Evolutionary conservation across 2,797 vertebrate genomes (phyloP), one percentile per base, ranked within the genome.

Genomic region (Paratrypauchen microcephalus): DNA sequence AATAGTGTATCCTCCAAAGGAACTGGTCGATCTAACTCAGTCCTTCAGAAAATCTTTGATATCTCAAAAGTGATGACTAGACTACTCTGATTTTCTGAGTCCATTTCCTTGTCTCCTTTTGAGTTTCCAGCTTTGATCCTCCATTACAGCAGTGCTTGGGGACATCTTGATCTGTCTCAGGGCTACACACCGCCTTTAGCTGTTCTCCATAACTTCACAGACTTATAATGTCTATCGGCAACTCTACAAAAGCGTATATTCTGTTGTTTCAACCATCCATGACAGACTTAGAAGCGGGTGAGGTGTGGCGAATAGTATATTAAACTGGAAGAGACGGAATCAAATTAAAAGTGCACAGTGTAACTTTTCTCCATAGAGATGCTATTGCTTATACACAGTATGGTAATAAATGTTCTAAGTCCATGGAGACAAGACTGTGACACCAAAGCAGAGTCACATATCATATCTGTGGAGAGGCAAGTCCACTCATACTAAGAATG

Each of bases 161-260:
- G 72, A 79, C 16, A 47, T 59, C 71, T 45, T 0, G 47, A 45
- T 73, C 54, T 41, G 12, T 71, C 66, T 76, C 61, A 65, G 50
- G 56, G 66, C 55, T 5, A 28, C 56, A 63, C 71, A 21, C 6
- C 8, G 71, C 70, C 72, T 61, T 67, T 24, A 69, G 65, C 64
- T 7, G 23, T 72, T 69, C 77, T 68, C 24, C 52, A 52, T 55
- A 70, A 79, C 75, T 73, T 79, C 60, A 26, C 39, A 69, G 47
- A 69, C 66, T 68, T 68, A 12, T n/a, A 70, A 56, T 71, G 24
- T 81, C 68, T 56, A 36, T 48, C 39, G 45, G 62, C 64, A 16
- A 45, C 41, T 70, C 58, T 32, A 1, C 4, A 26, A 47, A 28
- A 26, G 8, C 21, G 24, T 7, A 15, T 28, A 21, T 26, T 57